phyloP scores from a whole-genome alignment of 2,113 vertebrate species.

The Amblyornis subalaris region DNA sequence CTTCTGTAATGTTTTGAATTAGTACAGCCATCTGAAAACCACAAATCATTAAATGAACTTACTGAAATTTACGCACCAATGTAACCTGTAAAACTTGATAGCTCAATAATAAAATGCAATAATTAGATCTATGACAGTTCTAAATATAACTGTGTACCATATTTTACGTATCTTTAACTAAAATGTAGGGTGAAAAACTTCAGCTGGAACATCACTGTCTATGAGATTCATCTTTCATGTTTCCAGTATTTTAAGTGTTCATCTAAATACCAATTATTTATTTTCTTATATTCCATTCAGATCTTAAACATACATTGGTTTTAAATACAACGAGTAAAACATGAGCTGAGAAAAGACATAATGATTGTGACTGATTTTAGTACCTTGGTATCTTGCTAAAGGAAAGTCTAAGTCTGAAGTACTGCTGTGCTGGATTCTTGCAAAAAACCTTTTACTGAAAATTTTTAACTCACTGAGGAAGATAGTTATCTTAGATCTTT shows the following conservation, averaged over 20 bases:
- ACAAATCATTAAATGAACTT: background rate
- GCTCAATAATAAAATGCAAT: background rate
- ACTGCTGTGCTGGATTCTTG: background rate
- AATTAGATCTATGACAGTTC: background rate
- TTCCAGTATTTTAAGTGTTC: background rate
- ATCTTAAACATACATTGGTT: background rate
- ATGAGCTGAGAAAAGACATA: background rate
- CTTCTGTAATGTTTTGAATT: background rate
- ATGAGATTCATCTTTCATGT: background rate
- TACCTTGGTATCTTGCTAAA: background rate
- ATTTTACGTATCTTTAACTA: background rate
- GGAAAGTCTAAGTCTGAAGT: background rate
- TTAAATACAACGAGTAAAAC: background rate
- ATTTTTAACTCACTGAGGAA: background rate
- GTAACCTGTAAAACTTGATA: background rate
- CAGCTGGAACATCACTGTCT: background rate
- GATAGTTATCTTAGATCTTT: background rate
- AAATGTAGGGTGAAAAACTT: background rate
- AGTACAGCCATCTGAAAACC: background rate
- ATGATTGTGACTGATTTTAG: rapidly evolving
- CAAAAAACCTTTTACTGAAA: background rate
- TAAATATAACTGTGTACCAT: background rate
- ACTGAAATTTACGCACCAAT: background rate
- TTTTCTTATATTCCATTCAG: background rate
- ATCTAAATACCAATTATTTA: background rate